Evolutionary conservation across 1,140 invertebrate species (phyloP), one percentile per base, ranked within the genome.

Genomic region (Bombus consobrinus): DNA sequence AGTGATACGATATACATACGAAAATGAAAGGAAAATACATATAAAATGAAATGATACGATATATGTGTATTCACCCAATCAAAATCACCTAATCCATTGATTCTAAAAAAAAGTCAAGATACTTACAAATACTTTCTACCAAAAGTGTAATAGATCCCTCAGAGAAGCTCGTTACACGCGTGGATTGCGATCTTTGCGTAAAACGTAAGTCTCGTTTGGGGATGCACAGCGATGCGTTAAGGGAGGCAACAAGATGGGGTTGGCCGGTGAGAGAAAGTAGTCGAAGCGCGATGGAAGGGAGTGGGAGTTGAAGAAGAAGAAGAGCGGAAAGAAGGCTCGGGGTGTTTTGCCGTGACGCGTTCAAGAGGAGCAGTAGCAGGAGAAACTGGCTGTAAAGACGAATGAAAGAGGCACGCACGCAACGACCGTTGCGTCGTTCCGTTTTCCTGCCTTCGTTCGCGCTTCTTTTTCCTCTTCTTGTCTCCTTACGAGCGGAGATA

Each of bases 161-260:
- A 62, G 13, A 53, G 18, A 83, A 90, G 73, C 90, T 92, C 89
- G 89, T 94, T 92, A 91, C 71, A 88, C 86, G 88, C 86, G 74
- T 78, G 89, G 85, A 92, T 92, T 90, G 83, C 86, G 86, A 90
- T 92, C 74, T 81, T 89, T 82, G 57, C 59, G 81, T 72, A 62
- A 89, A 86, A 87, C 64, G 71, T 73, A 80, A 75, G 74, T 78
- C 34, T 82, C 76, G 76, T 62, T 83, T 68, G 66, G 81, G 78
- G 83, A 78, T 5, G 25, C 37, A 57, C 69, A 85, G n/a, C 68
- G 77, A 73, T 74, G 83, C 47, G 69, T 68, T 72, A 85, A 78
- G 69, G 68, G 73, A 64, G 22, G 59, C 15, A 43, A 41, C 41
- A 13, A 37, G 53, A n/a, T 1, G 73, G n/a, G 68, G 25, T 53